A percentile compares a stretch with the other conserved stretches of the same genome.
These are phyloP conservation scores for Leptoteleia sp. DNA, from an alignment of 1,140 invertebrate species.

Conservation along the genomic window DNA sequence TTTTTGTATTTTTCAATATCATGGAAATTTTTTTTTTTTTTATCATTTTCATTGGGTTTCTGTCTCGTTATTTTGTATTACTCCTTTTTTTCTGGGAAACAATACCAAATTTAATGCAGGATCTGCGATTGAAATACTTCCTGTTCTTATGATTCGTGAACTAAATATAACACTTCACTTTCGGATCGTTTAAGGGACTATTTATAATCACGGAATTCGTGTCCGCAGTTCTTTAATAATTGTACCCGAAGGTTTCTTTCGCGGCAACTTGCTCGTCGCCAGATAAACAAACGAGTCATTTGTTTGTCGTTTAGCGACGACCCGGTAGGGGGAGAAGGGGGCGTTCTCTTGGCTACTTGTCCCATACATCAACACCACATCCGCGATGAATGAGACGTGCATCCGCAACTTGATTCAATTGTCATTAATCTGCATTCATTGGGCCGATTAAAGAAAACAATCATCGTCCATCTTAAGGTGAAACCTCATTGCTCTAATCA, in stretches of 20 bases:
- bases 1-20: too few species aligned
- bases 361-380: constrained; percentile 10
- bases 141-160: background rate
- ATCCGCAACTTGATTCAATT: constrained; percentile 39
- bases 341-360: constrained; percentile 2
- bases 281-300: constrained; percentile 1
- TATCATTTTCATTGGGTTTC: too few species aligned
- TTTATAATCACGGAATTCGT: constrained; percentile 1
- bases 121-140: too few species aligned
- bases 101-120: too few species aligned
- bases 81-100: too few species aligned
- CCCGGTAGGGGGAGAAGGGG: too few species aligned
- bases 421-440: constrained; percentile 34
- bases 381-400: constrained; percentile 9
- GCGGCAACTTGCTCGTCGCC: background rate
- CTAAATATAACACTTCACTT: background rate
- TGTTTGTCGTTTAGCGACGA: constrained; percentile 8
- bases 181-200: background rate
- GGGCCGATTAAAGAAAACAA: constrained; percentile 15
- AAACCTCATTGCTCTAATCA: too few species aligned
- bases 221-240: constrained; percentile 5
- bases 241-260: background rate
- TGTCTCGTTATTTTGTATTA: too few species aligned
- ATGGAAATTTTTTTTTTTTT: too few species aligned
- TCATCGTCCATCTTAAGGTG: too few species aligned